Evolutionary conservation across 2,797 vertebrate species (phyloP), one percentile per base, ranked within the genome.

Genomic region (Centropyge bicolor): DNA sequence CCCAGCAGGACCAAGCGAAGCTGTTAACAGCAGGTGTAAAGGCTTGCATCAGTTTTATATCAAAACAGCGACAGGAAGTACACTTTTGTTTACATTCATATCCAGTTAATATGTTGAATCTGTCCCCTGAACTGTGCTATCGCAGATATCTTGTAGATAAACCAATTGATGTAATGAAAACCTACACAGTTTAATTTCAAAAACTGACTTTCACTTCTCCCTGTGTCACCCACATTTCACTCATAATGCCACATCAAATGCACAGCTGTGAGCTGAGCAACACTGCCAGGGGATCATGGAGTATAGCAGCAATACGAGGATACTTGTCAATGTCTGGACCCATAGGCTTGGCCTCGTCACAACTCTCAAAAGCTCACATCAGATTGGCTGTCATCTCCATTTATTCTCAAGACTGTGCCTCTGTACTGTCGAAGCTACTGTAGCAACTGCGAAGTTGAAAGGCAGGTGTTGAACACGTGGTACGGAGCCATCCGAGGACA

Each of bases 401-500:
- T 91, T 76, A 89, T 60, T 41, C 73, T 88, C 89, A 87, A 71
- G 74, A 48, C 69, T 48, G 66, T 56, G 85, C 59, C 74, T 64
- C 71, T 48, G 65, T 43, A 22, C 70, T 57, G 85, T 66, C 12
- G 8, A 67, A 76, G 75, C 75, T 54, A 60, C 66, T 65, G 73
- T 65, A 62, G 75, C 78, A 41, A 48, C 46, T 6, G 74, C 55
- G 20, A 54, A 66, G 70, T 60, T 56, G 77, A 81, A 66, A 80
- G 83, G 85, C 89, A 90, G 89, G 85, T 89, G 86, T 71, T 65
- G 66, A 56, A 1, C 68, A 88, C 74, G 54, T 74, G 70, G 52
- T 57, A 12, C 22, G 1, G 75, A 86, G 87, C 87, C 90, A 70
- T 86, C 66, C 11, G 68, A 92, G 87, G 90, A 90, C 83, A 59